These are phyloP conservation scores for Drosophila nikananu DNA, from an alignment of 1,140 invertebrate genomes.

Conservation along the genomic window DNA sequence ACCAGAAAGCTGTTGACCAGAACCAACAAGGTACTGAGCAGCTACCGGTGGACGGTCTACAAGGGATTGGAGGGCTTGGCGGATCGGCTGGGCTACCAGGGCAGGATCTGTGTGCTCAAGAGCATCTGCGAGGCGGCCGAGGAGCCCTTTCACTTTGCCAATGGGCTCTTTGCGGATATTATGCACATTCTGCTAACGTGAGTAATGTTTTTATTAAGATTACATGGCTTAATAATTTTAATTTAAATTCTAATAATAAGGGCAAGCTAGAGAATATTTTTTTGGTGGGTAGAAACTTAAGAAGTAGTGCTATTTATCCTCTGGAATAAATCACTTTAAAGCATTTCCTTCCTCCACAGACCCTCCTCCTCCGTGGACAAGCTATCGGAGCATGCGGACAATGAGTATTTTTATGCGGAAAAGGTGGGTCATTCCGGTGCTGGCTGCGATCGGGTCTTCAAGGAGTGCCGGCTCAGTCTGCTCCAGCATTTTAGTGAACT, in stretches of 20 bases:
- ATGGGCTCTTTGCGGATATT: slow-evolving; percentile 90
- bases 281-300: too few species aligned
- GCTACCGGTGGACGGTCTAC: slow-evolving; percentile 79
- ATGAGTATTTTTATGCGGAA: slow-evolving; percentile 90
- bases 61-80: slow-evolving; percentile 75
- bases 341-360: slow-evolving; percentile 70
- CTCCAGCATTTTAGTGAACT: slow-evolving; percentile 70
- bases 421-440: slow-evolving; percentile 87
- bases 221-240: not conserved
- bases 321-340: not conserved
- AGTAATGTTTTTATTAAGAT: slow-evolving; percentile 64
- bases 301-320: not conserved
- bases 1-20: slow-evolving; percentile 61
- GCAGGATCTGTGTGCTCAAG: slow-evolving; percentile 89
- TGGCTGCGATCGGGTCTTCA: slow-evolving; percentile 87
- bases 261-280: too few species aligned
- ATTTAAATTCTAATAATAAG: not conserved
- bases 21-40: slow-evolving; percentile 69
- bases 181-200: slow-evolving; percentile 90
- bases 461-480: slow-evolving; percentile 87
- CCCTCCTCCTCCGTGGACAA: slow-evolving; percentile 89
- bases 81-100: slow-evolving; percentile 87
- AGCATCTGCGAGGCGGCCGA: slow-evolving; percentile 91
- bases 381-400: slow-evolving; percentile 88
- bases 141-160: slow-evolving; percentile 88